Conservation (phyloP, 1,140 invertebrate genomes). For the Leptinotarsa lineolata region DNA sequence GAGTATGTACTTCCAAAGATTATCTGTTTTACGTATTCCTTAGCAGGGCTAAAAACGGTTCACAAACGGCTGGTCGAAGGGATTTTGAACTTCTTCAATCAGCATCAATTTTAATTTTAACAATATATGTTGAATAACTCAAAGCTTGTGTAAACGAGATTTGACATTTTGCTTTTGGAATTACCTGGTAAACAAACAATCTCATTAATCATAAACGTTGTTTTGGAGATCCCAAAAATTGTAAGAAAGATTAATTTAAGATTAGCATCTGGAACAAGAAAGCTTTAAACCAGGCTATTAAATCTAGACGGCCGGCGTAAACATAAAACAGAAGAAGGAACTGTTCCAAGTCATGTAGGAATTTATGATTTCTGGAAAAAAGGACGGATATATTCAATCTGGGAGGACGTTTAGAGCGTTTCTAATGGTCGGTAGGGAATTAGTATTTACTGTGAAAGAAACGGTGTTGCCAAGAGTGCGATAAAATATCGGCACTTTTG, state of each 20-base stretch:
- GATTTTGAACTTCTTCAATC: no score
- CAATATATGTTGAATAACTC: no score
- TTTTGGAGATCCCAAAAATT: background rate
- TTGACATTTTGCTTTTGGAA: no score
- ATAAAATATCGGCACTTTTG: no score
- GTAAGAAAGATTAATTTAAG: background rate
- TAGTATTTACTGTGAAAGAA: background rate
- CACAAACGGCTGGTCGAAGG: no score
- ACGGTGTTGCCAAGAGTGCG: background rate
- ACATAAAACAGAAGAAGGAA: background rate
- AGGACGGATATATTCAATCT: background rate
- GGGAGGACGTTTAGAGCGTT: background rate
- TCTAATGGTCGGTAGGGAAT: background rate
- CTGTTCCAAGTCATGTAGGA: background rate
- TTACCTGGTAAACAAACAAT: no score
- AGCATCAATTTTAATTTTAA: no score
- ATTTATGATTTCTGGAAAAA: conserved; percentile 2
- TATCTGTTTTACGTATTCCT: no score
- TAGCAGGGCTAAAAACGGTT: no score
- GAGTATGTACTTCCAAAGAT: no score
- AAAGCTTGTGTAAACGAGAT: no score
- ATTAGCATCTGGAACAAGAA: background rate
- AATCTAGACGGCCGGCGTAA: background rate
- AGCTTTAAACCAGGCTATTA: background rate
- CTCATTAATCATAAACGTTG: no score